phyloP scores from a whole-genome alignment of 2,797 vertebrate genomes.

The Trichosurus vulpecula region DNA sequence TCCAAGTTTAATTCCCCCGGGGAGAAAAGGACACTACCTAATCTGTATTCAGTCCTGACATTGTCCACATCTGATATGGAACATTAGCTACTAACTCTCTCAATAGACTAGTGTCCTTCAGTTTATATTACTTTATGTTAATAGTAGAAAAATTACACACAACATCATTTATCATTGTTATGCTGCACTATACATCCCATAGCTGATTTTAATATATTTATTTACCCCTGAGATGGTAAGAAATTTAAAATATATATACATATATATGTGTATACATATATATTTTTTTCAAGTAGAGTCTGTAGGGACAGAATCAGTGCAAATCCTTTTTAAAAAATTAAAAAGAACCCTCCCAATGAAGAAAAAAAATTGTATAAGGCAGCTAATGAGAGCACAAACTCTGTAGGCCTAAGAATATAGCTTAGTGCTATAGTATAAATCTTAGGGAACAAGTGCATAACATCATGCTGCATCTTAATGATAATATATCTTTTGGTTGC shows the following conservation, averaged over 20 bases:
- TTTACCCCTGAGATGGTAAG: conserved; percentile 93
- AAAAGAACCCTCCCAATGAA: neutral
- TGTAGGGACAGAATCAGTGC: conserved; percentile 64
- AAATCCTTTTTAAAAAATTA: conserved; percentile 57
- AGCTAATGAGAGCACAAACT: neutral
- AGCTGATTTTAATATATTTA: conserved; percentile 99
- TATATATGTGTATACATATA: conserved; percentile 34
- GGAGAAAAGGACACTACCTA: conserved; percentile 99
- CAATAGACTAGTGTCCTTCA: conserved; percentile 99
- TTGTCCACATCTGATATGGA: conserved; percentile 99
- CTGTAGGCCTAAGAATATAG: conserved; percentile 55
- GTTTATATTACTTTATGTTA: conserved; percentile 99
- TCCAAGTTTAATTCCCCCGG: conserved; percentile 93
- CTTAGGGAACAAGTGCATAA: conserved; percentile 35
- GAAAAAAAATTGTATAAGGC: conserved; percentile 38
- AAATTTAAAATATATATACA: conserved; percentile 85
- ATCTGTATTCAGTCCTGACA: conserved; percentile 99
- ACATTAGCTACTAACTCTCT: conserved; percentile 99
- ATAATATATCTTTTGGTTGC: conserved; percentile 59
- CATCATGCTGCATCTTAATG: conserved; percentile 52
- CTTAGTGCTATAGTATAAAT: conserved; percentile 49
- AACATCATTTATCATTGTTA: conserved; percentile 99
- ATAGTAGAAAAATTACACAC: conserved; percentile 99
- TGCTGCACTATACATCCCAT: conserved; percentile 89
- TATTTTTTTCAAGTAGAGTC: conserved; percentile 75